Percentiles rank a stretch among this genome's conserved stretches.
These are phyloP conservation scores for Erebia palarica DNA, from an alignment of 2,888 invertebrate genomes.

Conservation along the genomic window DNA sequence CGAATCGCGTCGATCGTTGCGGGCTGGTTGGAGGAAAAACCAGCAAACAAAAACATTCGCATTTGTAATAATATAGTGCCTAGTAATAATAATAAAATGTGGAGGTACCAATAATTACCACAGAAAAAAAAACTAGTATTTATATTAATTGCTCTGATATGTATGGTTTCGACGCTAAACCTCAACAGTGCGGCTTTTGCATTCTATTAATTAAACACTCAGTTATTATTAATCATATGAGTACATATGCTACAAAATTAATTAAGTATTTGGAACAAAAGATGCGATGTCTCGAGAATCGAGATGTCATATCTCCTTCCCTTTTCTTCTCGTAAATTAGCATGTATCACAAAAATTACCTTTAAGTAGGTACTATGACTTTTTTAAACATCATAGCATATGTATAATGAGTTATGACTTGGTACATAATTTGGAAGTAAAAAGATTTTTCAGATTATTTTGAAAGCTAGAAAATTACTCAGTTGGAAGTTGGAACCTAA, in stretches of 20 bases:
- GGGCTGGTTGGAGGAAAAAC: too few species aligned
- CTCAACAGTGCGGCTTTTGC: neutral
- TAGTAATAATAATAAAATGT: too few species aligned
- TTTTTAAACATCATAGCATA: too few species aligned
- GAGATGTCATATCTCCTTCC: constrained; percentile 2
- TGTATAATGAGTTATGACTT: neutral
- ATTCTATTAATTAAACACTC: neutral
- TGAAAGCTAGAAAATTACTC: too few species aligned
- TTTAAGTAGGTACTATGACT: neutral
- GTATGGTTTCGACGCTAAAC: neutral
- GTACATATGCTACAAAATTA: neutral
- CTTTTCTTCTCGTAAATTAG: neutral
- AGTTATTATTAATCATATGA: neutral
- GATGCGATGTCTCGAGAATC: neutral
- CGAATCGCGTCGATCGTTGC: too few species aligned
- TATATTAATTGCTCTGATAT: neutral
- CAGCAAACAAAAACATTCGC: too few species aligned
- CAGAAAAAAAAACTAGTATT: neutral
- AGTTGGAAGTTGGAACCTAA: too few species aligned
- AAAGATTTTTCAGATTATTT: too few species aligned
- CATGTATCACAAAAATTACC: neutral
- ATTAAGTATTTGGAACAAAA: constrained; percentile 17
- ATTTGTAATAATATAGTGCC: too few species aligned
- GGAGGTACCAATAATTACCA: neutral
- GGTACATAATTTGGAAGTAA: neutral